Percentiles rank a stretch among this genome's conserved stretches.
phyloP scores from a whole-genome alignment of 2,797 vertebrate genomes.

The Acanthornis magna region DNA sequence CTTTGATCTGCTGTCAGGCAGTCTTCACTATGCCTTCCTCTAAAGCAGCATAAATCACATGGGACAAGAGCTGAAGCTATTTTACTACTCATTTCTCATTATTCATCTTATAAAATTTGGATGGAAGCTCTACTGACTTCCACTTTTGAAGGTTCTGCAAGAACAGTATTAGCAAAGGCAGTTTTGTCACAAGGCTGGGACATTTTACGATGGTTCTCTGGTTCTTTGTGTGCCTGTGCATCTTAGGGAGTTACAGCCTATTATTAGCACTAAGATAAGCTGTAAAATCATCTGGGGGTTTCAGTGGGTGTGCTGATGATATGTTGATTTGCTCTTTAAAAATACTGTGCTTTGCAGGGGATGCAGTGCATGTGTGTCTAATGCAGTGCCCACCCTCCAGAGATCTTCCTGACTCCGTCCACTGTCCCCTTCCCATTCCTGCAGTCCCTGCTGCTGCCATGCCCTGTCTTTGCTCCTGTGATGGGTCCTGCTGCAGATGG shows the following conservation, averaged over 20 bases:
- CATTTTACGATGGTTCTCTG: neutral
- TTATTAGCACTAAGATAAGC: conserved; percentile 6
- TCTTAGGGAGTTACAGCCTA: neutral
- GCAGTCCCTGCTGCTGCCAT: neutral
- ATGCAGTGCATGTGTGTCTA: neutral
- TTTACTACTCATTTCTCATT: neutral
- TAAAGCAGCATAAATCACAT: neutral
- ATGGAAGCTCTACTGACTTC: neutral
- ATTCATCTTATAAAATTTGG: neutral
- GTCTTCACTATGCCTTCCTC: neutral
- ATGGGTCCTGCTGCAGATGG: neutral
- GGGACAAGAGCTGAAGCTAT: neutral
- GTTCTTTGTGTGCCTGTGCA: neutral
- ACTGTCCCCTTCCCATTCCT: neutral
- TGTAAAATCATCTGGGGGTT: neutral
- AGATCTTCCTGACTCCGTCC: neutral
- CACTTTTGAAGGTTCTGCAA: neutral
- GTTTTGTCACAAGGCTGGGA: neutral
- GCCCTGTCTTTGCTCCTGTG: neutral
- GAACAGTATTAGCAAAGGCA: neutral
- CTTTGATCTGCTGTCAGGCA: neutral
- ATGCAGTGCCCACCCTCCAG: neutral
- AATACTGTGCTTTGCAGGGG: neutral
- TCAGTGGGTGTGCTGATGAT: neutral
- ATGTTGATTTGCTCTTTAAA: neutral